Base-by-base conservation (phyloP, 2,797 vertebrate species). In the Myotis myotis region DNA sequence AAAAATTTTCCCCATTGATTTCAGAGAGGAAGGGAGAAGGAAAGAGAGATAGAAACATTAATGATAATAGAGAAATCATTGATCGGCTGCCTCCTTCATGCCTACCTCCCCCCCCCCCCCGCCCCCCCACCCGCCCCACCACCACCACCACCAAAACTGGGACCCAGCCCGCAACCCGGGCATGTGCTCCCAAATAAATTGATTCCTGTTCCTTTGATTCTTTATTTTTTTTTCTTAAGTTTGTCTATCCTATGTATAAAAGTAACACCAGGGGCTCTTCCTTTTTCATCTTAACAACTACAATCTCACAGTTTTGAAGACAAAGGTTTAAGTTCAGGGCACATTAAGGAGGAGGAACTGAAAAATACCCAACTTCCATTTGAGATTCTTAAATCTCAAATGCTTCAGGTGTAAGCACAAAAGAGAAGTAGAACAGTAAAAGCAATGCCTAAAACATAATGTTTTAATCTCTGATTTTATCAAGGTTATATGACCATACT, bases 221-320 rank as follows among this genome's bases (percentile, higher is more conserved):
- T 72, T 88, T 66, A 55, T n/a, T 81, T 81, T 76, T 83, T 85
- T 83, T 85, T 84, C 30, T 47, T 72, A 89, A 95, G 22, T 83
- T 81, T 84, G 12, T 76, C 22, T 82, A 36, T 1, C 4, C 16
- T 66, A 28, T 12, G 64, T 91, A 33, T 17, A 62, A 85, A 87
- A 80, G 12, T 49, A 60, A 72, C 93, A 23, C 71, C n/a, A 80
- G 2, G 0, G 12, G 6, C n/a, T 57, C 51, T 95, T 96, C 3
- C 25, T 70, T 93, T 88, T 94, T 68, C 17, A 89, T 85, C 62
- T 78, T 74, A 83, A 62, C 5, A 28, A 30, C 36, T 12, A 51
- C 36, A 87, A 3, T 41, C 20, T 89, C 64, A 66, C 44, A 79
- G 12, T 57, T 62, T 47, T 11, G 44, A 72, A 84, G 10, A 53